These are phyloP conservation scores for Aphelenchoides fujianensis DNA, from an alignment of 1,140 invertebrate genomes.

Conservation along the genomic window DNA sequence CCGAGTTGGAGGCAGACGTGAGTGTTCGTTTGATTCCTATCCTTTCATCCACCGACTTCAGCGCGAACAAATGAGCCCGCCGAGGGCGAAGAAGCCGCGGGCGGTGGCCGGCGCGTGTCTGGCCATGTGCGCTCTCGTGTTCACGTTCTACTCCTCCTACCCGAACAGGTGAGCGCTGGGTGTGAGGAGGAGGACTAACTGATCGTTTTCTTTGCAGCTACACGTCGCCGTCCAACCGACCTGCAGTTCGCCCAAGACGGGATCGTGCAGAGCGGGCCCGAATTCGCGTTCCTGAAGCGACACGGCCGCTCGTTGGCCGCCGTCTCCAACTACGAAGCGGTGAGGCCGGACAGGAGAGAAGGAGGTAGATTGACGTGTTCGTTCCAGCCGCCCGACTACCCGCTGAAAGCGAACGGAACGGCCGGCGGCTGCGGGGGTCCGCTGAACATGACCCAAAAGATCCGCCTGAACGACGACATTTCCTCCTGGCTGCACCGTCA, in stretches of 20 bases:
- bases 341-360: neutral
- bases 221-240: neutral
- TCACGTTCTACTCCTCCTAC: neutral
- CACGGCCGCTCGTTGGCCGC: conserved; percentile 20
- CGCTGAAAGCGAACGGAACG: neutral
- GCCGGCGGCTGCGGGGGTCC: neutral
- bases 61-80: neutral
- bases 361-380: neutral
- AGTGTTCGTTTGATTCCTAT: neutral
- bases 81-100: neutral
- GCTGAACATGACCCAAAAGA: conserved; percentile 24
- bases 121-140: conserved; percentile 15
- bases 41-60: neutral
- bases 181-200: neutral
- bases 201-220: neutral
- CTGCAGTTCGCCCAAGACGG: neutral
- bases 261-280: neutral
- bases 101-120: conserved; percentile 14
- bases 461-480: conserved; percentile 35
- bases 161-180: conserved; percentile 2
- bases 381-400: neutral
- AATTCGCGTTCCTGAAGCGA: conserved; percentile 16
- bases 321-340: conserved; percentile 21
- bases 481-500: conserved; percentile 38
- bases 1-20: conserved; percentile 20